Base-by-base conservation (phyloP, 2,888 invertebrate genomes). In the Hypomecis punctinalis region DNA sequence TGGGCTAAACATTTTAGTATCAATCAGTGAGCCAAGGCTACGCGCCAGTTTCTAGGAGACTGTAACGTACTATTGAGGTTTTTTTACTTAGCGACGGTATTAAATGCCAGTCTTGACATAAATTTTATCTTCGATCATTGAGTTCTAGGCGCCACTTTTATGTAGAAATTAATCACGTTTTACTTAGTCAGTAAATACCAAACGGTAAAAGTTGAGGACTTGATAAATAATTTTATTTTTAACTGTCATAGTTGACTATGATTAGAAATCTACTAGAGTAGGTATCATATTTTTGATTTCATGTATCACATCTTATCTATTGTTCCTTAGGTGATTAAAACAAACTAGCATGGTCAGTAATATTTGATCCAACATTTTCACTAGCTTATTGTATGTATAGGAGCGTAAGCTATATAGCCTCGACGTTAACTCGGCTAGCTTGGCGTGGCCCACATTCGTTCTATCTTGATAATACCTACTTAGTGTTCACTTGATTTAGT, bases 1-100 rank as follows among this genome's bases (percentile, higher is more conserved):
- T 76, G 83, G 80, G 83, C 86, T 83, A 85, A 89, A 86, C 85
- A 80, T 79, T 80, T 78, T 78, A 81, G 83, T 83, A 83, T 82
- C 82, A 85, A 82, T 84, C 82, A 83, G 79, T 79, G 73, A 80
- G 78, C 82, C 85, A 86, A 86, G 86, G 85, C 81, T 82, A 70
- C 51, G 78, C 70, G 68, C 80, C 71, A 74, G 81, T 81, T 83
- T 77, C 70, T 67, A 65, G 68, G 72, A 69, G 70, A 73, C 70
- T 69, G 67, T 63, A 61, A 67, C 54, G 57, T 52, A 40, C 10
- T 65, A 53, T 64, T 62, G 60, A 59, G 61, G 5, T 61, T 66
- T 70, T 61, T 67, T 54, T 49, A 48, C 58, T 66, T 58, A 67
- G 67, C 57, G 51, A 40, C 48, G 46, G 46, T 61, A 64, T 66